phyloP scores from a whole-genome alignment of 1,140 invertebrate genomes.

The Vanessa tameamea region DNA sequence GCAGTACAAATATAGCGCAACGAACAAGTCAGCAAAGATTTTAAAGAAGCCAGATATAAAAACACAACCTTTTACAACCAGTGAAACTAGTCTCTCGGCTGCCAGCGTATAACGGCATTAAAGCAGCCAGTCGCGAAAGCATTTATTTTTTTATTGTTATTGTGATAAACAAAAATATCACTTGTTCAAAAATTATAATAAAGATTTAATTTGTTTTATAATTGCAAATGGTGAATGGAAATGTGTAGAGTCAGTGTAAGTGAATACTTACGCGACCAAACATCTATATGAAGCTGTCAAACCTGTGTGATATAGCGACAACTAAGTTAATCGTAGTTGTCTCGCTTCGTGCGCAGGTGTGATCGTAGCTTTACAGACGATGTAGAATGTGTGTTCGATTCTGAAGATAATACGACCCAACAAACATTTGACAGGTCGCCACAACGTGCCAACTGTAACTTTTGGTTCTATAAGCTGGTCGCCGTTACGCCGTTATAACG shows the following conservation, averaged over 20 bases:
- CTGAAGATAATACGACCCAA: neutral
- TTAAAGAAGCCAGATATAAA: constrained; percentile 9
- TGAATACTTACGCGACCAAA: neutral
- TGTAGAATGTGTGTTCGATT: neutral
- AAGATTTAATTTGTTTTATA: constrained; percentile 3
- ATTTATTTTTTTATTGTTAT: constrained; percentile 79
- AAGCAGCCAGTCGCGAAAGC: constrained; percentile 69
- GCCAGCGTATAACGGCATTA: constrained; percentile 41
- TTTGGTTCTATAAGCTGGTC: too few species aligned
- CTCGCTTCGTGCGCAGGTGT: too few species aligned
- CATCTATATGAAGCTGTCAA: too few species aligned
- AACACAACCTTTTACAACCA: constrained; percentile 70
- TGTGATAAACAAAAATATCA: constrained; percentile 53
- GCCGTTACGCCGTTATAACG: too few species aligned
- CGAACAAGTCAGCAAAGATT: neutral
- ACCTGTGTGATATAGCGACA: neutral
- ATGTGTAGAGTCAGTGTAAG: neutral
- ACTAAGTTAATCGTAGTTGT: too few species aligned
- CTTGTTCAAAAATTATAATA: constrained; percentile 26
- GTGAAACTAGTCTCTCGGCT: constrained; percentile 74
- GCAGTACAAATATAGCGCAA: too few species aligned
- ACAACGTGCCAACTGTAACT: too few species aligned
- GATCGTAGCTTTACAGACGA: neutral
- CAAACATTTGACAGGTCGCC: too few species aligned
- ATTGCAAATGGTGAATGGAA: constrained; percentile 7